Base-by-base conservation (phyloP, 2,888 invertebrate species). In the Dynastes maya region DNA sequence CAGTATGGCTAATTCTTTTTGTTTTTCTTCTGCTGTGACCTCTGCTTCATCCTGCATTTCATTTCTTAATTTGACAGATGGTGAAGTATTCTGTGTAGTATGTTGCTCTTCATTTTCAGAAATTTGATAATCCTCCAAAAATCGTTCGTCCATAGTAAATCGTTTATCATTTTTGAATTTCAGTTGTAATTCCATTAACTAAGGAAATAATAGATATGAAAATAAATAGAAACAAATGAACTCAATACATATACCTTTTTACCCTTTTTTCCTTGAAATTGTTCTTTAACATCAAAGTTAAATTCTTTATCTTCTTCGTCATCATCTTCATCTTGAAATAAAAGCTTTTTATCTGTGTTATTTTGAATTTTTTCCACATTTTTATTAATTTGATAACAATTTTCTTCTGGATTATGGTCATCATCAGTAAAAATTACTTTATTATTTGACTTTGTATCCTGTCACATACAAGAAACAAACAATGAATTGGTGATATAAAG, bases 121-220 rank as follows among this genome's bases (percentile, higher is more conserved):
- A 0, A 45, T 88, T 45, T 84, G 82, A 6, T 91, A 90, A 68
- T 91, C 91, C 70, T 94, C 93, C 71, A 92, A 88, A 87, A 96
- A 96, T 82, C 94, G 91, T 84, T 93, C 91, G 88, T 95, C 94
- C 85, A 96, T 90, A 82, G 90, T 89, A 89, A 96, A 96, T 85
- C 96, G 91, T 84, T 93, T 91, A 89, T 96, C 96, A 86, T 93
- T 92, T 86, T 94, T 94, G 88, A 91, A 93, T 84, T 91, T 91
- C 67, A 92, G 91, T 90, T 96, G 94, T 83, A 96, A 90, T 88
- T 93, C 91, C 86, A 95, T 90, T 84, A 94, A 89, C 93, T 93
- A 82, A 65, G 87, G 84, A 64, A 37, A 22, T 22, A 22, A 22
- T 22, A 68, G 53, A 61, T 72, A 68, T 63, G 76, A 77, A 61